Evolutionary conservation across 2,797 vertebrate species (phyloP).

Genomic region (Stomatorhinus walkeri): DNA sequence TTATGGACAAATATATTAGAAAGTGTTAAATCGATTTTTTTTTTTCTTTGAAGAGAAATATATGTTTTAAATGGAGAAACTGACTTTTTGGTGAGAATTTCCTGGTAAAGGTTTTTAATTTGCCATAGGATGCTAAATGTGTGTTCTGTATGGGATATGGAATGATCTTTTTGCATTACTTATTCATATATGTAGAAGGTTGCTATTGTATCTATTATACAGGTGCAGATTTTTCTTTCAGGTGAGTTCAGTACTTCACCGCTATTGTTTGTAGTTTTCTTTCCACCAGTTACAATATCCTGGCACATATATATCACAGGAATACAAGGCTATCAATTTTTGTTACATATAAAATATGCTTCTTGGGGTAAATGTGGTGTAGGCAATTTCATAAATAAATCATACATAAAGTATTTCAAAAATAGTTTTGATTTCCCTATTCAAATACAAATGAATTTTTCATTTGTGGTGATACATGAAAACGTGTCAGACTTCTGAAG

Average conservation of each 20-base stretch:
- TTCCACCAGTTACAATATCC: conserved; percentile 17
- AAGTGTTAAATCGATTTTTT: conserved; percentile 19
- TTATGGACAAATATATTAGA: conserved; percentile 23
- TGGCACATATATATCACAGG: conserved; percentile 20
- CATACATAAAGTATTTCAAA: not conserved
- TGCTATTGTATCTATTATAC: conserved; percentile 9
- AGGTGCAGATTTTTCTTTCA: conserved; percentile 22
- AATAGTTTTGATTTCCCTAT: conserved; percentile 5
- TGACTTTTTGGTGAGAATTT: conserved; percentile 17
- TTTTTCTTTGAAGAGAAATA: not conserved
- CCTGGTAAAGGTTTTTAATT: conserved; percentile 20
- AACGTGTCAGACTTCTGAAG: not conserved
- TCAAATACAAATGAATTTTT: conserved; percentile 26
- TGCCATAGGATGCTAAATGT: conserved; percentile 27
- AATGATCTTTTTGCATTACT: conserved; percentile 25
- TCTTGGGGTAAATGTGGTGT: conserved; percentile 2
- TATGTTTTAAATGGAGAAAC: conserved; percentile 12
- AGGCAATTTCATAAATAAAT: not conserved
- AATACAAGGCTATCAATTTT: conserved; percentile 4
- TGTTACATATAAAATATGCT: not conserved
- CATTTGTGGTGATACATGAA: not conserved
- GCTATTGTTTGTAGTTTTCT: not conserved
- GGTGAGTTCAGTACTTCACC: not conserved
- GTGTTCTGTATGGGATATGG: conserved; percentile 28
- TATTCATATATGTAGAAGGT: conserved; percentile 24